Base-by-base conservation (phyloP, 2,113 vertebrate species). In the Toxotes chatareus region DNA sequence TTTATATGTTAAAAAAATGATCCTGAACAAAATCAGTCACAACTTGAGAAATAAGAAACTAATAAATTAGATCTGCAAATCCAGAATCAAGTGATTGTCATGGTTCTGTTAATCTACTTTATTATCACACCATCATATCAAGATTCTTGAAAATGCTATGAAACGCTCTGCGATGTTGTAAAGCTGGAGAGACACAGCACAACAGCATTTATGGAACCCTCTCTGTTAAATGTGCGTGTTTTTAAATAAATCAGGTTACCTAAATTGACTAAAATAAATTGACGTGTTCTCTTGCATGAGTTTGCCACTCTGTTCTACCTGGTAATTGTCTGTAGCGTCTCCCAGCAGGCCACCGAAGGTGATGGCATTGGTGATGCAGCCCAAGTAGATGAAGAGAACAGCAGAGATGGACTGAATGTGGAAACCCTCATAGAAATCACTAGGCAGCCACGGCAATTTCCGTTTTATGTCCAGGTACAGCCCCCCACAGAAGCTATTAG, bases 321-420 rank as follows among this genome's bases (percentile, higher is more conserved):
- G 98, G 92, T 99, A 98, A 90, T 99, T 99, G 80, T 99, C 98
- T 0, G 98, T 99, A 19, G 98, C 98, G 0, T 99, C 98, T 7
- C 98, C 98, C 71, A 99, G 95, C 82, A 99, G 95, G 21, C 98
- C 98, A 0, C 98, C 98, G 0, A 99, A 99, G 2, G 98, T 99
- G 90, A 99, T 99, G 74, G 98, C 98, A 0, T 99, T 99, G 85
- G 98, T 99, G 93, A 99, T 98, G 94, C 97, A 99, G 90, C 98
- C 98, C 91, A 99, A 91, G 93, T 99, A 99, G 95, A 99, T 99
- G 95, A 99, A 99, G 27, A 99, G 95, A 76, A 99, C 97, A 16
- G 98, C 96, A 0, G 98, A 99, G 92, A 99, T 96, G 73, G 97
- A 98, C 94, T 99, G 98, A 88, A 99, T 96, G 93, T 99, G 97